These are phyloP conservation scores for Drosophila teissieri DNA, from an alignment of 1,140 invertebrate species.

Conservation along the genomic window DNA sequence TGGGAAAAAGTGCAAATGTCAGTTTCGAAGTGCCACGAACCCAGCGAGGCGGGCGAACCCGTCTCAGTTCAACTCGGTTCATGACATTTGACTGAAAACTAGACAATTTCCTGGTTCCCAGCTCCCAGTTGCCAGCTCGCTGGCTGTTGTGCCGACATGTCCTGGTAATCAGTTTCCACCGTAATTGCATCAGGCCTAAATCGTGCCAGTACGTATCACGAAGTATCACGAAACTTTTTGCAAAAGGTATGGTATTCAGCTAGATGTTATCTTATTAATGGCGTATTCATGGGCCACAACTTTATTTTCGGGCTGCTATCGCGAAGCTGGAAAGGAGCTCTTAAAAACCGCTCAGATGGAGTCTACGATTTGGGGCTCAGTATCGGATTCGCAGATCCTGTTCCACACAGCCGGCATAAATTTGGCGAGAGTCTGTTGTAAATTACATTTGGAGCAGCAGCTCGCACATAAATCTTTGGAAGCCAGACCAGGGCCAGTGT, in stretches of 20 bases:
- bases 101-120: slow-evolving; percentile 37
- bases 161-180: slow-evolving; percentile 36
- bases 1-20: slow-evolving; percentile 78
- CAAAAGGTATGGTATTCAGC: neutral
- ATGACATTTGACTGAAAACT: slow-evolving; percentile 66
- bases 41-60: neutral
- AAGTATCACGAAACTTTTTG: slow-evolving; percentile 9
- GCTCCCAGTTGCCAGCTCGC: too few species aligned
- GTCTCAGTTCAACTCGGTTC: slow-evolving; percentile 25
- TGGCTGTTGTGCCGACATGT: slow-evolving; percentile 32
- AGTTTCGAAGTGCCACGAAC: slow-evolving; percentile 60
- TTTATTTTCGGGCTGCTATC: slow-evolving; percentile 20
- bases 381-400: slow-evolving; percentile 19
- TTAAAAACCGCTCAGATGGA: slow-evolving; percentile 40
- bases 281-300: slow-evolving; percentile 36
- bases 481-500: slow-evolving; percentile 41
- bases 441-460: slow-evolving; percentile 80
- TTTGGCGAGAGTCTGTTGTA: slow-evolving; percentile 69
- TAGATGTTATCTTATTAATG: slow-evolving; percentile 42
- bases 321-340: slow-evolving; percentile 2
- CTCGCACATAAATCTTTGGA: slow-evolving; percentile 73
- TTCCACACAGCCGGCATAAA: slow-evolving; percentile 59
- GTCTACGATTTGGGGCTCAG: slow-evolving; percentile 30
- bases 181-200: slow-evolving; percentile 48
- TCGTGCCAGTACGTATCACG: too few species aligned